Evolutionary conservation across 2,797 vertebrate genomes (phyloP).

Genomic region (Otolemur crassicaudatus): DNA sequence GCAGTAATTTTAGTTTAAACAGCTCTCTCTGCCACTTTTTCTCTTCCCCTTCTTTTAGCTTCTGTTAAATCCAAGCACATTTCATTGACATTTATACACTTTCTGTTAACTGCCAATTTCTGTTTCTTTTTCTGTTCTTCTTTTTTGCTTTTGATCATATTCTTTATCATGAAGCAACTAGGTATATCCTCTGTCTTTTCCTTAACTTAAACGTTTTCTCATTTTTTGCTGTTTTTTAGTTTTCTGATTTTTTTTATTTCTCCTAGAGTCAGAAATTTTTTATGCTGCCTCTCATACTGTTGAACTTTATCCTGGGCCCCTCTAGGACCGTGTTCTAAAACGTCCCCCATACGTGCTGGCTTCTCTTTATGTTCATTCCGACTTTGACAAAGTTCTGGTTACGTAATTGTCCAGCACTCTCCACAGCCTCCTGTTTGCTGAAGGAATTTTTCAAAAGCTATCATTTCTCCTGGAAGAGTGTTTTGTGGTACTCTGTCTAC

Average conservation of each 20-base stretch:
- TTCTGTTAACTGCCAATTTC: constrained; percentile 84
- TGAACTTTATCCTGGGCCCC: constrained; percentile 90
- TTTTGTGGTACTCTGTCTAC: constrained; percentile 69
- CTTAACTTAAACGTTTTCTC: constrained; percentile 83
- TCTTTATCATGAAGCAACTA: constrained; percentile 76
- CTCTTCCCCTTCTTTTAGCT: constrained; percentile 85
- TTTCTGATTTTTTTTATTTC: constrained; percentile 92
- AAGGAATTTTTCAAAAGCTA: constrained; percentile 90
- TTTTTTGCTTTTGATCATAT: constrained; percentile 86
- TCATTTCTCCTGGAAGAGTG: constrained; percentile 88
- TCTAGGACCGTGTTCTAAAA: constrained; percentile 87
- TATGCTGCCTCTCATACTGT: constrained; percentile 90
- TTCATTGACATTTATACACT: constrained; percentile 85
- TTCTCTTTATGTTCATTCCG: constrained; percentile 89
- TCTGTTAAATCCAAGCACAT: constrained; percentile 77
- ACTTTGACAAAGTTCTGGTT: constrained; percentile 92
- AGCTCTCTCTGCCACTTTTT: constrained; percentile 88
- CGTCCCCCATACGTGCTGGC: constrained; percentile 87
- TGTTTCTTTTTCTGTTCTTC: constrained; percentile 88
- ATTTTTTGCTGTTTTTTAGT: constrained; percentile 83
- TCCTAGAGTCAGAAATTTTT: constrained; percentile 89
- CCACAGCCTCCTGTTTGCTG: constrained; percentile 89
- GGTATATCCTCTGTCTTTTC: constrained; percentile 81
- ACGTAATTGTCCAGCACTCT: constrained; percentile 92
- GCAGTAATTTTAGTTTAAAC: constrained; percentile 86